Percentiles rank a stretch among this genome's conserved stretches.
phyloP scores from a whole-genome alignment of 2,797 vertebrate genomes.

The Morelia viridis region DNA sequence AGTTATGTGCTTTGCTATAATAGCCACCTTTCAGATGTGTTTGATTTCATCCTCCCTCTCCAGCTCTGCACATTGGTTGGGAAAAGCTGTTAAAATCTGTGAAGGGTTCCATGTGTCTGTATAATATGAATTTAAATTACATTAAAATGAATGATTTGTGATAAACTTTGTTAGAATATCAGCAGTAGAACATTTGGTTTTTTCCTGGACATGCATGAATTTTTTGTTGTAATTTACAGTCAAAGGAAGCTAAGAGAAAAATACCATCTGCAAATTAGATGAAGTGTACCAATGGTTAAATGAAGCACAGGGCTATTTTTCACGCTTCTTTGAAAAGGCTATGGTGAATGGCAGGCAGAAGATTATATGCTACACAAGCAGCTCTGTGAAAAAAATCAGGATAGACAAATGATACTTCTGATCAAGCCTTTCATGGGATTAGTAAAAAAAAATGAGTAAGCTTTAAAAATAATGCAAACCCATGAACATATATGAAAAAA shows the following conservation, averaged over 20 bases:
- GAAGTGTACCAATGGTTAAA: neutral
- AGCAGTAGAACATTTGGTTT: neutral
- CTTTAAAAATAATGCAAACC: conserved; percentile 41
- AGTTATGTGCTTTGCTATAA: neutral
- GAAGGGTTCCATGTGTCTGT: neutral
- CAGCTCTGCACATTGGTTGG: neutral
- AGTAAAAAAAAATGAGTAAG: conserved; percentile 41
- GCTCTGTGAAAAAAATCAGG: conserved; percentile 16
- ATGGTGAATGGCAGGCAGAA: conserved; percentile 6
- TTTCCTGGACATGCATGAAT: conserved; percentile 6
- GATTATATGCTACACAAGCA: conserved; percentile 40
- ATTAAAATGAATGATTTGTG: conserved; percentile 10
- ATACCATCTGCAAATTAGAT: conserved; percentile 4
- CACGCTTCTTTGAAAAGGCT: conserved; percentile 32
- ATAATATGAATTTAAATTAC: neutral
- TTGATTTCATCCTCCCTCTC: neutral
- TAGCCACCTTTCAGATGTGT: neutral
- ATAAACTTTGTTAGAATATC: conserved; percentile 31
- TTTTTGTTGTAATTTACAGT: neutral
- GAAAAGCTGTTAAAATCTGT: neutral
- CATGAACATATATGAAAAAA: conserved; percentile 44
- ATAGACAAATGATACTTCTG: conserved; percentile 40
- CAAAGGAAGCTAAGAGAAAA: conserved; percentile 25
- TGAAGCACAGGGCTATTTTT: conserved; percentile 14
- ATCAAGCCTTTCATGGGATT: conserved; percentile 55